Base-by-base conservation (phyloP, 2,113 vertebrate species). In the Entelurus aequoreus region DNA sequence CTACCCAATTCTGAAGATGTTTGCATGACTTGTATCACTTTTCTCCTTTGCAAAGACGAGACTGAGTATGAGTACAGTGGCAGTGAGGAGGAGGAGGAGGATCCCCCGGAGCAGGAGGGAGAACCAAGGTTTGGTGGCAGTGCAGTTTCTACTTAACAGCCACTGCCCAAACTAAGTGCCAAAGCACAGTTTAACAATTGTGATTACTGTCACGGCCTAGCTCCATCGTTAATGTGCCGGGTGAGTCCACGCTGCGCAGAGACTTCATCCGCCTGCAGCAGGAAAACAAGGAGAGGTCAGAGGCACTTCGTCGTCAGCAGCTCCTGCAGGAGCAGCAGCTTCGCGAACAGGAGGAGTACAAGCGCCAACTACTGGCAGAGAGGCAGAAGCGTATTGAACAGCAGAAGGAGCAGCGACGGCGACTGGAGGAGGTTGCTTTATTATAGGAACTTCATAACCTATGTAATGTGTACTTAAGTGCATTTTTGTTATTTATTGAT, bases 61-160 rank as follows among this genome's bases (percentile, higher is more conserved):
- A 99, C 97, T 0, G 97, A 99, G 67, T 99, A 99, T 16, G 97
- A 99, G 81, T 99, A 99, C 80, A 98, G 96, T 58, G 97, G 96
- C 71, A 99, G 97, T 74, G 96, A 99, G 76, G 96, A 99, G 67
- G 96, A 99, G 59, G 97, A 99, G 66, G 96, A 98, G 78, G 97
- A 99, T 82, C 91, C 94, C 58, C 94, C 93, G 57, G 96, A 99
- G 77, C 96, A 98, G 86, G 96, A 99, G 76, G 97, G 97, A 85
- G 97, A 99, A 69, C 96, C 97, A 55, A 99, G 97, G 97, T 97
- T 89, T 12, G 14, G 11, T 54, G 12, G 9, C 8, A 54, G 35
- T 38, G 44, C 40, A 48, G 4, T 1, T 48, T 6, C 42, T 37
- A 10, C 16, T 0, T 0, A 13, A 4, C 40, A 8, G 21, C 28